Percentiles rank a stretch among this genome's conserved stretches.
Conservation (phyloP, 2,113 vertebrate species). For the Neolamprologus hecqui region DNA sequence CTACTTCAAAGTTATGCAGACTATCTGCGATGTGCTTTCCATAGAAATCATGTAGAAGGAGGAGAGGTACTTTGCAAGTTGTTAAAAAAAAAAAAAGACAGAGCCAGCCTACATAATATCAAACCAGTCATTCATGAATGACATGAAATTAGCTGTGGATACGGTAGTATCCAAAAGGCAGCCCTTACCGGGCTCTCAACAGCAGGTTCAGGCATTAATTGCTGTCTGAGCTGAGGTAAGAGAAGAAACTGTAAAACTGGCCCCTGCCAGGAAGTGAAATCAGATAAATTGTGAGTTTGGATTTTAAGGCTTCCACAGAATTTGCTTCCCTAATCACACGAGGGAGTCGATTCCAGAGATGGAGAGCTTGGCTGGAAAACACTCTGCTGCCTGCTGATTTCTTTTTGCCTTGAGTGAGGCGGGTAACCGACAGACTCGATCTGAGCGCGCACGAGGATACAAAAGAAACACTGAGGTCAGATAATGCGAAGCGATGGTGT, state of each 20-base stretch:
- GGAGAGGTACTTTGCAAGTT: not conserved
- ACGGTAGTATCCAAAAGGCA: not conserved
- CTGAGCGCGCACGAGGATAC: not conserved
- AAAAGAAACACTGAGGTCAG: not conserved
- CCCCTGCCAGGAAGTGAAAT: slow-evolving; percentile 32
- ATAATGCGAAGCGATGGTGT: not conserved
- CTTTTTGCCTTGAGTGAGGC: not conserved
- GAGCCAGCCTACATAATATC: not conserved
- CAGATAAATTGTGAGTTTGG: slow-evolving; percentile 32
- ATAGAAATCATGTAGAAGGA: not conserved
- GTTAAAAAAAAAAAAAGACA: not conserved
- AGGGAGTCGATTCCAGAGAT: slow-evolving; percentile 14
- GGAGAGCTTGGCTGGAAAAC: not conserved
- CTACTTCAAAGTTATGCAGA: not conserved
- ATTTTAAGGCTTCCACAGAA: slow-evolving; percentile 33
- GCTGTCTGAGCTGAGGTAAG: not conserved
- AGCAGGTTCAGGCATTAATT: slow-evolving; percentile 1
- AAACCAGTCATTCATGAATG: not conserved
- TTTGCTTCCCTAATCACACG: slow-evolving; percentile 38
- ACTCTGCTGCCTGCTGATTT: slow-evolving; percentile 4
- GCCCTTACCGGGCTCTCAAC: not conserved
- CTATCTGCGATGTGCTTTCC: not conserved
- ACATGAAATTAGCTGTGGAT: not conserved
- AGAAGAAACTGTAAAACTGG: slow-evolving; percentile 14
- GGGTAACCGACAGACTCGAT: not conserved